Evolutionary conservation across 1,140 invertebrate species (phyloP), one percentile per base, ranked within the genome.

Genomic region (Drosophila cardini): DNA sequence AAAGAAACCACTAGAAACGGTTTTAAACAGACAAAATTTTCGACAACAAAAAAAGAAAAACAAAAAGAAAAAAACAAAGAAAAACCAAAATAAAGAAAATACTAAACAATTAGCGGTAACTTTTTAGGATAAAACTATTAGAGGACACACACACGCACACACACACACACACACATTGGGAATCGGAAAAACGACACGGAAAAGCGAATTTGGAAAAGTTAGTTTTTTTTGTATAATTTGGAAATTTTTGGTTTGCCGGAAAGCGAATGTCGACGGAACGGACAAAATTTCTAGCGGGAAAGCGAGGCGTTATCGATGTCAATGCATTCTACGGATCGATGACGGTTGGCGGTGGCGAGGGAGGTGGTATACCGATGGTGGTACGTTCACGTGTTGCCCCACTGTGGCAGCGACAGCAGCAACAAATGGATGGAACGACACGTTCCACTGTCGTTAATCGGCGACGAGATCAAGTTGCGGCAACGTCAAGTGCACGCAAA

Each of bases 211-310:
- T 8, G 34, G 34, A 36, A 10, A 36, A 36, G 7, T 36, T 36
- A 9, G 34, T 34, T 7, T 36, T 36, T 13, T 4, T 40, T 13
- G 5, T 26, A 26, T 3, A 26, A 26, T 26, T 26, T 26, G 38
- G 38, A 13, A 40, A 40, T 40, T 40, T 13, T 40, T 40, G 38
- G 38, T n/a, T 40, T 40, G 4, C 38, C 11, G 38, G n/a, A 40
- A 40, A 40, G 38, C 38, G 38, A 40, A 52, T 52, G 48, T 52
- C 48, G n/a, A 26, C 48, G 30, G 48, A 52, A 52, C 26, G 13
- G 7, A n/a, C 26, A 13, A 52, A 52, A 10, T 30, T 48, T 11
- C 8, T 13, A 45, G 42, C 4, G 48, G 26, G 11, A 52, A 52
- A n/a, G 42, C 42, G 42, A 8, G 42, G 42, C 42, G n/a, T 11